These are phyloP conservation scores for Catalaphyllia jardinei DNA, from an alignment of 64 coral and sea anemone genomes.

Conservation along the genomic window DNA sequence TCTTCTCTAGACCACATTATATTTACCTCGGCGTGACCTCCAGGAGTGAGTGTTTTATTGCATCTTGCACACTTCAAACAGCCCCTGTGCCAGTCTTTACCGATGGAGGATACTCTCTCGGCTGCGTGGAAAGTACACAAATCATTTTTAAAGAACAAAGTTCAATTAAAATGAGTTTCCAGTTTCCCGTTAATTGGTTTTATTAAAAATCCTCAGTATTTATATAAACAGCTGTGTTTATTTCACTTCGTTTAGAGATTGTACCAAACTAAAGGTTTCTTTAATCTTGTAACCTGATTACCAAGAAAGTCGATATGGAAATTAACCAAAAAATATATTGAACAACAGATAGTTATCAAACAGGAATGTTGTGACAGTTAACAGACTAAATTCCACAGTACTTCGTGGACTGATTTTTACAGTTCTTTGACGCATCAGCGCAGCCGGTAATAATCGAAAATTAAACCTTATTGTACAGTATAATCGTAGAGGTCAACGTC, in stretches of 20 bases:
- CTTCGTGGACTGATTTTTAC: background rate
- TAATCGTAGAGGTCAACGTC: background rate
- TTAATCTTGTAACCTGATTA: too few species aligned
- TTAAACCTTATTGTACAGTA: background rate
- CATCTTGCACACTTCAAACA: constrained; percentile 88
- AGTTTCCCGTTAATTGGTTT: background rate
- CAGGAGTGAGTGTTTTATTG: constrained; percentile 65
- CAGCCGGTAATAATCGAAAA: background rate
- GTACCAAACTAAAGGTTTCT: too few species aligned
- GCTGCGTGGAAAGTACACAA: constrained; percentile 20
- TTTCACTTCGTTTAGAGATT: too few species aligned
- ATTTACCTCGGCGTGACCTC: constrained; percentile 71
- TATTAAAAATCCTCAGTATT: background rate
- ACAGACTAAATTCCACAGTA: background rate
- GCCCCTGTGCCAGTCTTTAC: constrained; percentile 83
- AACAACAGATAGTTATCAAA: too few species aligned
- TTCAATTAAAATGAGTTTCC: background rate
- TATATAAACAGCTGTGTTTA: too few species aligned
- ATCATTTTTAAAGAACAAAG: background rate
- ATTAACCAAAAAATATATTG: too few species aligned
- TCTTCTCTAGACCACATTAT: background rate
- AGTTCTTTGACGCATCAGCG: background rate
- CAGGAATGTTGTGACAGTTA: background rate
- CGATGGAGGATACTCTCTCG: constrained; percentile 72
- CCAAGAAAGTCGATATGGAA: too few species aligned